Evolutionary conservation across 2,888 invertebrate species (phyloP).

Genomic region (Sinodicranocentrus sp.): DNA sequence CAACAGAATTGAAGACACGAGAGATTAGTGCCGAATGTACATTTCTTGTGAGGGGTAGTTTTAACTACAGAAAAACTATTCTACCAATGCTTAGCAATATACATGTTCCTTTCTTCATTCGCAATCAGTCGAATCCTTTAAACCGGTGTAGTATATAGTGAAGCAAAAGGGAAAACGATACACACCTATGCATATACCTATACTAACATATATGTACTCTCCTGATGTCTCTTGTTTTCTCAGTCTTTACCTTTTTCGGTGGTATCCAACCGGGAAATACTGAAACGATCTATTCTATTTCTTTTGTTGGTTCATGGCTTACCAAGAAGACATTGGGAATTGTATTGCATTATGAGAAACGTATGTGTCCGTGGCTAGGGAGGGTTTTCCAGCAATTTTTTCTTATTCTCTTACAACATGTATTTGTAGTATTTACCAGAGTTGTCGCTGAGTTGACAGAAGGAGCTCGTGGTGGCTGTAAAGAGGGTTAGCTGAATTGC

Average conservation of each 20-base stretch:
- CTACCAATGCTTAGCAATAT: slow-evolving; percentile 3
- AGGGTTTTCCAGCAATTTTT: too few species aligned
- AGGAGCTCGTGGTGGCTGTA: slow-evolving; percentile 21
- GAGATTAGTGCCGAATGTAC: slow-evolving; percentile 41
- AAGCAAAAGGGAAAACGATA: too few species aligned
- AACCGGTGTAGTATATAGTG: too few species aligned
- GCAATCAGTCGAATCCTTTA: too few species aligned
- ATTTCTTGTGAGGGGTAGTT: slow-evolving; percentile 17
- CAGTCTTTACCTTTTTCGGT: not conserved
- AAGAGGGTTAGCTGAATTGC: slow-evolving; percentile 33
- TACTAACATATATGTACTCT: not conserved
- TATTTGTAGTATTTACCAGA: slow-evolving; percentile 10
- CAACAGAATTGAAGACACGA: slow-evolving; percentile 54
- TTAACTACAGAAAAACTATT: slow-evolving; percentile 17
- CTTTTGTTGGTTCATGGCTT: too few species aligned
- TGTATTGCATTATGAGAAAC: too few species aligned
- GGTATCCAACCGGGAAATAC: too few species aligned
- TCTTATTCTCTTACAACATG: too few species aligned
- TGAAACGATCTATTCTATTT: too few species aligned
- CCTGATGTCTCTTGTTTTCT: not conserved
- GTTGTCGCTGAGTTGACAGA: slow-evolving; percentile 37
- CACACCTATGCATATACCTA: not conserved
- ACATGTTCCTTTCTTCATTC: not conserved
- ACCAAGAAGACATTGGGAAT: too few species aligned
- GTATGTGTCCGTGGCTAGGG: too few species aligned